These are phyloP conservation scores for Tenthredo mesomela DNA, from an alignment of 2,888 invertebrate genomes.

Conservation along the genomic window DNA sequence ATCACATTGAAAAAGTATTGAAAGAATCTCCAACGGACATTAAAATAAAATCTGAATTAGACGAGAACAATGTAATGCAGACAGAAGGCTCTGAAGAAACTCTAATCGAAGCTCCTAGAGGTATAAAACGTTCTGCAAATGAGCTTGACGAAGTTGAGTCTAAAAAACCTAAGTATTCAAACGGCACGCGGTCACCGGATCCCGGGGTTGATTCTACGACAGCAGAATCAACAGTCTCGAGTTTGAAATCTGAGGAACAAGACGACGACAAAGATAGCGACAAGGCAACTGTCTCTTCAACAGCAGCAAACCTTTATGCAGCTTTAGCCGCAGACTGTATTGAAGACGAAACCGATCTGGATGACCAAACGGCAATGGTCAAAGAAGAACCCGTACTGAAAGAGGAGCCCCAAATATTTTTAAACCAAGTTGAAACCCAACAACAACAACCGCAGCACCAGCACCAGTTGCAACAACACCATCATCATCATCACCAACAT, in stretches of 20 bases:
- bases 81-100: constrained; percentile 73
- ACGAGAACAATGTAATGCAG: constrained; percentile 68
- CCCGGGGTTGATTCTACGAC: constrained; percentile 73
- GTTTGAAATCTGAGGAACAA: constrained; percentile 77
- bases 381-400: constrained; percentile 65
- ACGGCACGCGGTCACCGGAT: constrained; percentile 75
- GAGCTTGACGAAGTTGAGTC: constrained; percentile 77
- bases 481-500: constrained; percentile 72
- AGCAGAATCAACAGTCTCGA: constrained; percentile 78
- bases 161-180: constrained; percentile 77
- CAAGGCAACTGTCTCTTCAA: constrained; percentile 86
- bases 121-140: constrained; percentile 75
- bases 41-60: constrained; percentile 69
- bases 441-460: constrained; percentile 55
- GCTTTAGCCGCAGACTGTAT: constrained; percentile 91
- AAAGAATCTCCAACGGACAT: constrained; percentile 72
- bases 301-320: constrained; percentile 92
- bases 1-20: constrained; percentile 80
- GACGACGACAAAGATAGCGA: constrained; percentile 79
- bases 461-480: constrained; percentile 69
- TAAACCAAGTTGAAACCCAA: constrained; percentile 55
- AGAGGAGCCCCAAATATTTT: constrained; percentile 59
- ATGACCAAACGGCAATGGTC: constrained; percentile 75
- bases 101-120: constrained; percentile 72
- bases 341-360: constrained; percentile 85